Evolutionary conservation across 2,888 invertebrate genomes (phyloP).

Genomic region (Nasonia oneida): DNA sequence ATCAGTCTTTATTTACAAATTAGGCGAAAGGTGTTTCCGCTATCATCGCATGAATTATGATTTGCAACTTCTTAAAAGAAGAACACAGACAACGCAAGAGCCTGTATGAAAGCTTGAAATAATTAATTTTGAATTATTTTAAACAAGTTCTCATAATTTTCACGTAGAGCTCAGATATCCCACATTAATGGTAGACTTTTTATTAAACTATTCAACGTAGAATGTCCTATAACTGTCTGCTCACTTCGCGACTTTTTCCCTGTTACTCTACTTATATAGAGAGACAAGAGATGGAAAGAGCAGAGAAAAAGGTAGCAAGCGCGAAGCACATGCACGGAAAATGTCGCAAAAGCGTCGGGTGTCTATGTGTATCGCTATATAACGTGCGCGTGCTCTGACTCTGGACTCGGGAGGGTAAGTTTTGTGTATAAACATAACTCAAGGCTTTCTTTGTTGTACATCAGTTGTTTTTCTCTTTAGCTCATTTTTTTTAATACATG

Average conservation of each 20-base stretch:
- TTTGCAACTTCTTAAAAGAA: too few relatives aligned
- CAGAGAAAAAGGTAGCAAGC: neutral
- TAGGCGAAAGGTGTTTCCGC: too few relatives aligned
- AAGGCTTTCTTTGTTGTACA: neutral
- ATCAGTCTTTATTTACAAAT: too few relatives aligned
- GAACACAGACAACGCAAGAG: too few relatives aligned
- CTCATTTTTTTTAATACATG: neutral
- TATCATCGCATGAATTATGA: too few relatives aligned
- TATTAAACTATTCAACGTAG: neutral
- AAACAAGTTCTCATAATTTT: neutral
- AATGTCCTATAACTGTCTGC: neutral
- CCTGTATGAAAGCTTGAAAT: neutral
- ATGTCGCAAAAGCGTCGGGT: neutral
- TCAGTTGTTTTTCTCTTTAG: neutral
- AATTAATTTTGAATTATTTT: neutral
- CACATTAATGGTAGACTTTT: neutral
- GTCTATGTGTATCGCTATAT: neutral
- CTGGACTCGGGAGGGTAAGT: conserved; percentile 4
- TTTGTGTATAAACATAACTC: conserved; percentile 4
- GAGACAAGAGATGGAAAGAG: neutral
- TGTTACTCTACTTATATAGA: neutral
- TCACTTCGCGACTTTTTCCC: neutral
- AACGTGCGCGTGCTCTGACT: neutral
- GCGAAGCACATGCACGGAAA: neutral
- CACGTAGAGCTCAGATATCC: neutral